phyloP scores from a whole-genome alignment of 2,113 vertebrate species.

The Varanus komodoensis region DNA sequence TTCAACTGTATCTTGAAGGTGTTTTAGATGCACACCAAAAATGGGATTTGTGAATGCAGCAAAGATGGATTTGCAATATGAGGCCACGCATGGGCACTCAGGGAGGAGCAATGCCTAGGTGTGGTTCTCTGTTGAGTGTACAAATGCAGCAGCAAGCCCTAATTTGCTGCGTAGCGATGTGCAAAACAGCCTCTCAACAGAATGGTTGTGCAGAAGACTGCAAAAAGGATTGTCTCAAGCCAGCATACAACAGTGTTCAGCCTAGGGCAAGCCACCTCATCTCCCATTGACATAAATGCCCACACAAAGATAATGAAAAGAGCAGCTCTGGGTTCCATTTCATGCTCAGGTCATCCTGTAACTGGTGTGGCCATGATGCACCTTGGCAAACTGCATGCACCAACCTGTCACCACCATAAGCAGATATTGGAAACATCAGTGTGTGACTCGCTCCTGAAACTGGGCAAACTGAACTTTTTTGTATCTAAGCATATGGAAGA shows the following conservation, averaged over 20 bases:
- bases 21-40: background rate
- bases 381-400: background rate
- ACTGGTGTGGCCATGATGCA: background rate
- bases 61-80: background rate
- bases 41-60: too few relatives aligned
- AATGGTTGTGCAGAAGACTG: background rate
- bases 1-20: background rate
- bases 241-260: background rate
- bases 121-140: background rate
- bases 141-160: background rate
- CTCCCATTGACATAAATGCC: background rate
- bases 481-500: too few relatives aligned
- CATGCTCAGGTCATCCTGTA: background rate
- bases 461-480: too few relatives aligned
- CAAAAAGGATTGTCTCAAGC: background rate
- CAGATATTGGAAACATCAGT: too few relatives aligned
- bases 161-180: background rate
- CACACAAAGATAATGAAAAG: background rate
- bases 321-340: background rate
- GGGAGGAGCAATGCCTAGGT: background rate
- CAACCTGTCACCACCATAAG: too few relatives aligned
- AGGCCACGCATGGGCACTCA: background rate
- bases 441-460: too few relatives aligned
- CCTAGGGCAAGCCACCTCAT: background rate
- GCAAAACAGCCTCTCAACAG: background rate